Conservation (phyloP, 1,140 invertebrate species). For the Lepidostoma basale region DNA sequence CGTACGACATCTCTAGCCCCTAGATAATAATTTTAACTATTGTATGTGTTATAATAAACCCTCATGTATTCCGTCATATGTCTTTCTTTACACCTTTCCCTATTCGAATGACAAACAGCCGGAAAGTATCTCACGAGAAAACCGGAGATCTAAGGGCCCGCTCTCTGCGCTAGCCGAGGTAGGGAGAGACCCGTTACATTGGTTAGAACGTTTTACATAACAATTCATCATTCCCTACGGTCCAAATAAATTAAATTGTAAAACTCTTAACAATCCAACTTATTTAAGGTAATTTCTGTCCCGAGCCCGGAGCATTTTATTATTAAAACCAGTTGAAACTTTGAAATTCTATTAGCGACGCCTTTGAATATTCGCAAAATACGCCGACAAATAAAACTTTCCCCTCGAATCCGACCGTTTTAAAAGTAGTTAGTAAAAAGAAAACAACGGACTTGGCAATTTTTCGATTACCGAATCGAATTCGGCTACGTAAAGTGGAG, state of each 20-base stretch:
- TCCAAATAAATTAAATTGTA: conserved; percentile 42
- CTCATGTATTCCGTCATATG: too few relatives aligned
- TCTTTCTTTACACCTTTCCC: too few relatives aligned
- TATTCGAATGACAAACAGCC: too few relatives aligned
- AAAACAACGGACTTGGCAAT: background rate
- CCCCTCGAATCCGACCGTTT: conserved; percentile 9
- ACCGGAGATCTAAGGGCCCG: too few relatives aligned
- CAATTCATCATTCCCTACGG: conserved; percentile 29
- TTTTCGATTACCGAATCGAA: conserved; percentile 6
- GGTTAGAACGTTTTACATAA: too few relatives aligned
- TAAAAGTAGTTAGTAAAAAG: conserved; percentile 19
- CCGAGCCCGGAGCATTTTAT: conserved; percentile 40
- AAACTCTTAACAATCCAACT: conserved; percentile 44
- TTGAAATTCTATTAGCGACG: conserved; percentile 41
- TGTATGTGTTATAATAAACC: too few relatives aligned
- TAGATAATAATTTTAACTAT: too few relatives aligned
- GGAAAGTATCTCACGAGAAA: too few relatives aligned
- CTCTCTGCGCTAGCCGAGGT: too few relatives aligned
- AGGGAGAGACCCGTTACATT: too few relatives aligned
- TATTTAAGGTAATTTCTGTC: conserved; percentile 43
- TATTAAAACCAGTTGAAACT: conserved; percentile 43
- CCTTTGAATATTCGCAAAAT: conserved; percentile 43
- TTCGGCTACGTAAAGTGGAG: background rate
- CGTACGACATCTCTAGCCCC: too few relatives aligned
- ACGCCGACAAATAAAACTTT: conserved; percentile 31